Evolutionary conservation across 2,888 invertebrate genomes (phyloP).

Genomic region (Ophion obscuratus): DNA sequence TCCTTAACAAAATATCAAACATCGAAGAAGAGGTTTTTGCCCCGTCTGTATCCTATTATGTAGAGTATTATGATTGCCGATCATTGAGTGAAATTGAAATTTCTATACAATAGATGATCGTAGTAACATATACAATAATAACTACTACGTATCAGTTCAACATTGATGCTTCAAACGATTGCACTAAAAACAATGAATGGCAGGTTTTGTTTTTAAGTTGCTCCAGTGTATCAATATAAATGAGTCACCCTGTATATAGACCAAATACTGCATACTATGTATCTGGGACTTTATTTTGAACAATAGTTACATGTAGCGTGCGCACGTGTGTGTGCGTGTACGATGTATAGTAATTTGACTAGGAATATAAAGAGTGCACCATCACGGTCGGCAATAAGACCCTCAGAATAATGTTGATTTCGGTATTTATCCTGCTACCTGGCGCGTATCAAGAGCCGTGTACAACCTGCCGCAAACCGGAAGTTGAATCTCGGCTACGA

Average conservation of each 20-base stretch:
- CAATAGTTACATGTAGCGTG: no score
- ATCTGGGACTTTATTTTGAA: no score
- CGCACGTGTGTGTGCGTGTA: background rate
- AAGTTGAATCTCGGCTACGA: constrained; percentile 43
- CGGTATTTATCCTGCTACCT: constrained; percentile 58
- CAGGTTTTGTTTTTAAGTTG: no score
- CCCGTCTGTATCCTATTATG: no score
- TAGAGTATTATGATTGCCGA: no score
- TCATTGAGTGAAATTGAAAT: no score
- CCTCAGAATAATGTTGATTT: constrained; percentile 41
- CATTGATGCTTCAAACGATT: background rate
- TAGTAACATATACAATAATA: background rate
- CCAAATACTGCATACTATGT: no score
- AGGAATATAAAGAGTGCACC: constrained; percentile 10
- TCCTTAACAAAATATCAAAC: no score
- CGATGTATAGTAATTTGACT: background rate
- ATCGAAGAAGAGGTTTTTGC: no score
- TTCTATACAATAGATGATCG: background rate
- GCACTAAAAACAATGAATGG: no score
- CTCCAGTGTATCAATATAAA: background rate
- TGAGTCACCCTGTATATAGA: background rate
- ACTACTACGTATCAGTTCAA: no score
- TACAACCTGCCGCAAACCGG: constrained; percentile 55
- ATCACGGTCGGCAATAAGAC: constrained; percentile 38
- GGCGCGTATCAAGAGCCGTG: constrained; percentile 55